Conservation (phyloP, 2,888 invertebrate species). For the Eueremaeus valkanovi region DNA sequence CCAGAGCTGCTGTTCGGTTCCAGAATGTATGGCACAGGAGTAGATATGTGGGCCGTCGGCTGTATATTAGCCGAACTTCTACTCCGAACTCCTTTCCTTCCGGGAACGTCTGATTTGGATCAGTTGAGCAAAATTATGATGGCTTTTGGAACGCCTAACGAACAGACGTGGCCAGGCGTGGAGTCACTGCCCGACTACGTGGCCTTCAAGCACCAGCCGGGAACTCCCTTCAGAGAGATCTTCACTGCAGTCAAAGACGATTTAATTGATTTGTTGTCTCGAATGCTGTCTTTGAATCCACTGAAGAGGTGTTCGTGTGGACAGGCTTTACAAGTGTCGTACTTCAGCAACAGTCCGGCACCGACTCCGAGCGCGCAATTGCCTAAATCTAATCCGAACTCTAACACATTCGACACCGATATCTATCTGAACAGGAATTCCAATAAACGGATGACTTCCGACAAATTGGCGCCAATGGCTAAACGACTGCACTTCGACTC, state of each 20-base stretch:
- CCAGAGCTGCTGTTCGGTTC: constrained; percentile 96
- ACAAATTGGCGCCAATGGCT: constrained; percentile 39
- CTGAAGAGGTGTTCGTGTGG: constrained; percentile 58
- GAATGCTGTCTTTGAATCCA: constrained; percentile 76
- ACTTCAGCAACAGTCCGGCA: constrained; percentile 84
- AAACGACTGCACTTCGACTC: constrained; percentile 42
- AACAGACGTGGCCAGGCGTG: constrained; percentile 84
- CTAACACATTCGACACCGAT: background rate
- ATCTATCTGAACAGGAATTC: background rate
- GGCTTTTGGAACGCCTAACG: constrained; percentile 87
- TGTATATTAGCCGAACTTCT: constrained; percentile 94
- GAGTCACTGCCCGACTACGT: constrained; percentile 76
- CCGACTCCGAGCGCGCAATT: constrained; percentile 63
- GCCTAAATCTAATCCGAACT: constrained; percentile 27
- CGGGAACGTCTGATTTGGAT: constrained; percentile 95
- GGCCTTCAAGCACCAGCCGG: constrained; percentile 78
- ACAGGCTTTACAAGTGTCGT: constrained; percentile 75
- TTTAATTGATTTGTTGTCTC: constrained; percentile 72
- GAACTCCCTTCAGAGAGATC: constrained; percentile 80
- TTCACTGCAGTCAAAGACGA: constrained; percentile 95
- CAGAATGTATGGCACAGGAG: constrained; percentile 88
- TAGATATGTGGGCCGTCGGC: constrained; percentile 99
- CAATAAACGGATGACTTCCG: constrained; percentile 35
- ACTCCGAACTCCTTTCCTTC: constrained; percentile 82
- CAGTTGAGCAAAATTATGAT: constrained; percentile 92